Base-by-base conservation (phyloP, 1,140 invertebrate genomes). In the Bombus ignitus region DNA sequence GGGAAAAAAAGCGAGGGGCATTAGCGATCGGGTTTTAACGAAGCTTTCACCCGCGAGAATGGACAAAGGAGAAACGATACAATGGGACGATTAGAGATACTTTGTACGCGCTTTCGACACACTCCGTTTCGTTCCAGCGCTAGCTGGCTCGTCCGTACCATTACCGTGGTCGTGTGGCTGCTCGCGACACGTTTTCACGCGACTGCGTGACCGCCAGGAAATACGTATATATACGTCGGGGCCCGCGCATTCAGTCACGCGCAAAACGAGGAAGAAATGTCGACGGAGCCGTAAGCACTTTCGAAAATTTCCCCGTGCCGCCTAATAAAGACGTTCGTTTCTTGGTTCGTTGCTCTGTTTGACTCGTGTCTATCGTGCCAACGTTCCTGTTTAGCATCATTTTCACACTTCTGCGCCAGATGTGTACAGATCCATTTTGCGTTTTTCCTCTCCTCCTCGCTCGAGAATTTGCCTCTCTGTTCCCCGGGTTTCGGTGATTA, bases 51-150 rank as follows among this genome's bases (percentile, higher is more conserved):
- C 82, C 39, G 78, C 87, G 59, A 89, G 86, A 83, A 86, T 77
- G 89, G 86, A 82, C 81, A 90, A 90, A 88, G 83, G 89, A 86
- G 89, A 80, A 86, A 87, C 80, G 78, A 83, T 78, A 91, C 89
- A 91, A 91, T 90, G 78, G 84, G 87, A 88, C 89, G 89, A 90
- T 90, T 88, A 88, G 87, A 90, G 89, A 91, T 86, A 90, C 83
- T 90, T 88, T 81, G 83, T 86, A 88, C 87, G 87, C 84, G 87
- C 87, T 88, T 90, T 90, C 72, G 81, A 90, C 77, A 86, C 81
- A 90, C 80, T 39, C 70, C 77, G 62, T 83, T 83, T 86, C 87
- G 87, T 88, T 89, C 66, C 77, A 82, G 44, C 70, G 76, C 80
- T 72, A 39, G 53, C 62, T 44, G 59, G 62, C 81, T 83, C 75